Conservation (phyloP, 1,140 invertebrate genomes). For the Conus ventricosus region DNA sequence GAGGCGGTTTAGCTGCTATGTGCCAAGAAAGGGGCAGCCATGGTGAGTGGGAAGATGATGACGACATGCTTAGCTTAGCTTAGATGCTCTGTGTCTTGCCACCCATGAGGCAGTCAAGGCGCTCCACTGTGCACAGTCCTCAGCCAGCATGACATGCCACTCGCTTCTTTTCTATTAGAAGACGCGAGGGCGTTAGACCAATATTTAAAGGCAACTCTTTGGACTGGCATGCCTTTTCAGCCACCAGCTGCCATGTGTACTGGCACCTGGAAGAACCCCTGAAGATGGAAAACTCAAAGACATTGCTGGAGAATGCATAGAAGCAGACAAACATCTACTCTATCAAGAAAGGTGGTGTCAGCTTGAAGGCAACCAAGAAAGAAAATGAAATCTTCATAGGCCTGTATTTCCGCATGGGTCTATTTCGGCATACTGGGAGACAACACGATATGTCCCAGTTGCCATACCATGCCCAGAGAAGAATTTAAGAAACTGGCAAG, state of each 20-base stretch:
- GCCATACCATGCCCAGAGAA: slow-evolving; percentile 36
- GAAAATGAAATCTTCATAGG: slow-evolving; percentile 40
- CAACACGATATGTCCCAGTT: slow-evolving; percentile 29
- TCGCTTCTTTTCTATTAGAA: no score
- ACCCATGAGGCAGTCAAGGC: no score
- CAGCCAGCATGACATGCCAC: no score
- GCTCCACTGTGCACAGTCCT: no score
- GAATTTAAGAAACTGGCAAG: slow-evolving; percentile 28
- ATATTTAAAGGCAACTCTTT: no score
- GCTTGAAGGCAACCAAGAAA: slow-evolving; percentile 28
- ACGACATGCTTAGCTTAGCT: no score
- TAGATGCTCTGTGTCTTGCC: no score
- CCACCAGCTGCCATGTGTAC: background rate
- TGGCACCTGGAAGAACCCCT: background rate
- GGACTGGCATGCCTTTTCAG: background rate
- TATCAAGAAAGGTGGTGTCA: slow-evolving; percentile 18
- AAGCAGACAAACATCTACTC: no score
- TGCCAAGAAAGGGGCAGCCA: no score
- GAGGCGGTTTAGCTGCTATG: no score
- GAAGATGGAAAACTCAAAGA: background rate
- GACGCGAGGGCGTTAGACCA: no score
- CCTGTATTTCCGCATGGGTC: slow-evolving; percentile 39
- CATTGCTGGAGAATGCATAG: background rate
- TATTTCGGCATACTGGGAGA: slow-evolving; percentile 44
- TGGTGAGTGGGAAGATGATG: no score